A percentile compares a stretch with the other conserved stretches of the same genome.
Conservation (phyloP, 2,113 vertebrate species). For the Opisthocomus hoazin region DNA sequence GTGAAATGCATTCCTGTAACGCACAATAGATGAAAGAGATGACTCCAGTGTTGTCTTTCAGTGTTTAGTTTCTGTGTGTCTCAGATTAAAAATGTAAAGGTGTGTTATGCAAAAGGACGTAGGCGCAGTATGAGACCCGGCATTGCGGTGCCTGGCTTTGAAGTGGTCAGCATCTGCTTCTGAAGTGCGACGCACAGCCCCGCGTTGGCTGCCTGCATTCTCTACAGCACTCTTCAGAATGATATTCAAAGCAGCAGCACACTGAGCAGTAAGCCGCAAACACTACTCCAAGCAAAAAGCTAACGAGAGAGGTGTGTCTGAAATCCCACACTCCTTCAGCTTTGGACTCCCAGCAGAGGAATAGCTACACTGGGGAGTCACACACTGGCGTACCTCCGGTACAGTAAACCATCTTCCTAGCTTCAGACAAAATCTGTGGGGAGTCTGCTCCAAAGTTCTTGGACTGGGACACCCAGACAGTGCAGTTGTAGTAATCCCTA, state of each 20-base stretch:
- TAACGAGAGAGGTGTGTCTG: background rate
- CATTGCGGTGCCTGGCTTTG: background rate
- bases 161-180: background rate
- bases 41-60: background rate
- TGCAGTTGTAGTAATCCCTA: background rate
- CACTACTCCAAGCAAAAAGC: background rate
- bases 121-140: background rate
- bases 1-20: background rate
- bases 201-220: accelerated
- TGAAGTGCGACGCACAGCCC: background rate
- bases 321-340: background rate
- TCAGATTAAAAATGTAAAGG: background rate
- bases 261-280: background rate
- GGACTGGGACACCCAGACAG: background rate
- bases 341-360: background rate
- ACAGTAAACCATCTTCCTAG: background rate
- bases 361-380: background rate
- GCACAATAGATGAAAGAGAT: background rate
- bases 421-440: background rate
- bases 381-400: background rate
- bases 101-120: background rate
- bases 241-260: background rate
- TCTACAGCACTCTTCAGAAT: accelerated
- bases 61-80: background rate
- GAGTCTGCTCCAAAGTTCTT: background rate